These are phyloP conservation scores for Diplodus puntazzo DNA, from an alignment of 2,797 vertebrate species.

Conservation along the genomic window DNA sequence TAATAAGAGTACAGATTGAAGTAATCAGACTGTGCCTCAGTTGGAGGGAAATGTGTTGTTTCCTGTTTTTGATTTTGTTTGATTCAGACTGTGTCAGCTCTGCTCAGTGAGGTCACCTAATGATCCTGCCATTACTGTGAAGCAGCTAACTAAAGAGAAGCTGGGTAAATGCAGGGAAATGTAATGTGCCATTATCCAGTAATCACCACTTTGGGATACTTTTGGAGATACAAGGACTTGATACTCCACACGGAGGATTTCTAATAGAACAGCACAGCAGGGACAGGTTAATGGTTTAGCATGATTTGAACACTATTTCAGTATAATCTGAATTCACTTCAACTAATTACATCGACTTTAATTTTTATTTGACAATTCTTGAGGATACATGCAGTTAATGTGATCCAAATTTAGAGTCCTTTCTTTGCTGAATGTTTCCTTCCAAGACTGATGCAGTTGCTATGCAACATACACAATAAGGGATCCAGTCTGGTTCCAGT, in stretches of 20 bases:
- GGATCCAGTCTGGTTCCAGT: slow-evolving; percentile 27
- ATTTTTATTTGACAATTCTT: slow-evolving; percentile 12
- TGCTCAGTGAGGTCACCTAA: not conserved
- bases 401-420: slow-evolving; percentile 3
- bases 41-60: not conserved
- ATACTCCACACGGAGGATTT: not conserved
- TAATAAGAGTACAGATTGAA: no score
- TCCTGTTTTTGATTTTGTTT: not conserved
- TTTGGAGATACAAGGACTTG: not conserved
- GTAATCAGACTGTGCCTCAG: not conserved
- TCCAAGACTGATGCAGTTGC: slow-evolving; percentile 49
- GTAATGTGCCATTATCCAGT: not conserved
- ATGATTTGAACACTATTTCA: not conserved
- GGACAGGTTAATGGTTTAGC: not conserved
- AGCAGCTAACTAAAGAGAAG: not conserved
- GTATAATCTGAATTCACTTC: not conserved
- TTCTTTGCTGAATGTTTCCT: slow-evolving; percentile 28
- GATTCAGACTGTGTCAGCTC: not conserved
- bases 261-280: not conserved
- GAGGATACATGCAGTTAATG: slow-evolving; percentile 6
- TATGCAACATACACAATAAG: slow-evolving; percentile 58
- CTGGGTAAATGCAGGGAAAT: slow-evolving; percentile 5
- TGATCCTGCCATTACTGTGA: slow-evolving; percentile 12
- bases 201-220: not conserved
- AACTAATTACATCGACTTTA: not conserved